Base-by-base conservation (phyloP, 2,113 vertebrate species). In the Rana temporaria region DNA sequence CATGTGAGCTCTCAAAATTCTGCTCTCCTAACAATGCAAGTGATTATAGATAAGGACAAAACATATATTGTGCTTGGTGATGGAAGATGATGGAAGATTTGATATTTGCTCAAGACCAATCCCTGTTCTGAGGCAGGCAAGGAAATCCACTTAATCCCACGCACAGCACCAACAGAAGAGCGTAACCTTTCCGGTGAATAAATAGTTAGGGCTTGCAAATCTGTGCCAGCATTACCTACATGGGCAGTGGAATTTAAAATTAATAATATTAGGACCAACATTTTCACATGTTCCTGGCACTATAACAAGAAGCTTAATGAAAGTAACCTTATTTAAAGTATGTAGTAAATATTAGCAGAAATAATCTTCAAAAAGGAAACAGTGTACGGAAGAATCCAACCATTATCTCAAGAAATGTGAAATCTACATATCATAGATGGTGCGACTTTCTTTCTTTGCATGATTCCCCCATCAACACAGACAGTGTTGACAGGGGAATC, bases 171-270 rank as follows among this genome's bases (percentile, higher is more conserved):
- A 65, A 68, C 30, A 42, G 48, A 9, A 69, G 18, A 71, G 55
- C 26, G 2, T 69, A 68, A 68, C 77, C 77, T 68, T 79, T 70
- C 22, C 34, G n/a, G 42, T 80, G 17, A 60, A 62, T 71, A 80
- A 80, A 79, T 59, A 34, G 26, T 32, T 17, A 11, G 59, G 30
- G 14, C 24, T 18, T 60, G n/a, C 30, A 42, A 59, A 34, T 55
- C 55, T 16, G 22, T 71, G 32, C 20, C 1, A 11, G 53, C 26
- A 79, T 26, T 42, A 56, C 66, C 24, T 16, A 73, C 20, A 69
- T 26, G 59, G 20, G 19, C 63, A 34, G 42, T 53, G 6, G 32
- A 57, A 68, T 67, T 20, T 69, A 60, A 22, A 60, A 57, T 56
- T 26, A 48, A 59, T 62, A 52, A 69, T 48, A 71, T 59, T 60